These are phyloP conservation scores for Caenorhabditis imperialis DNA, from an alignment of 2,888 invertebrate genomes.

Conservation along the genomic window DNA sequence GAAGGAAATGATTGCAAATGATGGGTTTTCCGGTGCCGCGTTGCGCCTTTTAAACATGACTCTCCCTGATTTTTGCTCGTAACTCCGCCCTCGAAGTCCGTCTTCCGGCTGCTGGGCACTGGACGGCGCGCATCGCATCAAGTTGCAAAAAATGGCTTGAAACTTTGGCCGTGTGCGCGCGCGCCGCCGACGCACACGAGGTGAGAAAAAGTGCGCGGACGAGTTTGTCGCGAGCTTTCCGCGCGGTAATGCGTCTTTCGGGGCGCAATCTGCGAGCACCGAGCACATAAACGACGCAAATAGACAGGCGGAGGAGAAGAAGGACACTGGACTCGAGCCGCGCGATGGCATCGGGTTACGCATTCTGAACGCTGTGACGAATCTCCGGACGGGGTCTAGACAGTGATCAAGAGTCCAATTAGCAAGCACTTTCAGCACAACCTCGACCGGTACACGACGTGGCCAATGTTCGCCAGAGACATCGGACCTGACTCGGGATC, in stretches of 20 bases:
- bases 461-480: slow-evolving; percentile 73
- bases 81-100: slow-evolving; percentile 19
- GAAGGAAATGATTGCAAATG: slow-evolving; percentile 2
- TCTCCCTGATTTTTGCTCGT: slow-evolving; percentile 38
- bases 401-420: too few relatives aligned
- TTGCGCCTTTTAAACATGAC: slow-evolving; percentile 6
- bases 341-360: slow-evolving; percentile 27
- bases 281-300: slow-evolving; percentile 32
- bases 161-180: slow-evolving; percentile 16
- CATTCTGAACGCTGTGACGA: too few relatives aligned
- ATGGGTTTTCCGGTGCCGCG: background rate
- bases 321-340: slow-evolving; percentile 21
- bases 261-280: slow-evolving; percentile 5
- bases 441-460: slow-evolving; percentile 66
- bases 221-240: slow-evolving; percentile 36
- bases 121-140: slow-evolving; percentile 13
- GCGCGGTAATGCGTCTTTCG: slow-evolving; percentile 16
- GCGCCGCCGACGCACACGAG: slow-evolving; percentile 19
- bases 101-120: background rate
- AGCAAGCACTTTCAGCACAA: slow-evolving; percentile 72
- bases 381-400: too few relatives aligned
- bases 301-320: too few relatives aligned
- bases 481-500: slow-evolving; percentile 64
- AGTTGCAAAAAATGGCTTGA: slow-evolving; percentile 54
- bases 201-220: slow-evolving; percentile 51